A percentile compares a stretch with the other conserved stretches of the same genome.
phyloP scores from a whole-genome alignment of 2,888 invertebrate species.

The Cheilosia variabilis region DNA sequence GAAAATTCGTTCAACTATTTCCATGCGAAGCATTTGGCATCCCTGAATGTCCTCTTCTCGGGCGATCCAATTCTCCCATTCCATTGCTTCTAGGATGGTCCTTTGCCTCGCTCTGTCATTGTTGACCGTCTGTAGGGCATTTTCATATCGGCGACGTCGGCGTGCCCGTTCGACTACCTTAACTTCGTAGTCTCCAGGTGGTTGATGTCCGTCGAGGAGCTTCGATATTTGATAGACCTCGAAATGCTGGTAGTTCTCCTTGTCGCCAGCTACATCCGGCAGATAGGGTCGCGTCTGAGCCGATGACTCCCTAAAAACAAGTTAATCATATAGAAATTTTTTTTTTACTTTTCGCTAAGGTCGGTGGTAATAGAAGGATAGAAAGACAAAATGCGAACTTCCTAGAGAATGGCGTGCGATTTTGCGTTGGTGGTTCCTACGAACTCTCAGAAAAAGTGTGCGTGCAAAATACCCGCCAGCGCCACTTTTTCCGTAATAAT shows the following conservation, averaged over 20 bases:
- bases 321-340: neutral
- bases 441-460: too few species aligned
- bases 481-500: too few species aligned
- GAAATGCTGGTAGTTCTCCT: constrained; percentile 76
- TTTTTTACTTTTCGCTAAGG: too few species aligned
- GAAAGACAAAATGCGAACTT: too few species aligned
- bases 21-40: constrained; percentile 88
- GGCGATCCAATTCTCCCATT: constrained; percentile 92
- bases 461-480: too few species aligned
- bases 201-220: constrained; percentile 78
- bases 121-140: constrained; percentile 84
- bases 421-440: too few species aligned
- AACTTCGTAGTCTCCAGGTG: constrained; percentile 81
- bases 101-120: constrained; percentile 86
- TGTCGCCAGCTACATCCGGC: constrained; percentile 78
- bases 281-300: constrained; percentile 82
- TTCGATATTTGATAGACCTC: constrained; percentile 81
- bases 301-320: constrained; percentile 81
- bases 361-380: too few species aligned
- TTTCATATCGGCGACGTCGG: constrained; percentile 87
- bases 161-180: constrained; percentile 89
- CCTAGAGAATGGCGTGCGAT: too few species aligned
- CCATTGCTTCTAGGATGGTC: constrained; percentile 90
- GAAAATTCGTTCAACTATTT: constrained; percentile 85
- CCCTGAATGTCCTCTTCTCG: constrained; percentile 91